Conservation (phyloP, 1,140 invertebrate species). For the Penaeus vannamei region DNA sequence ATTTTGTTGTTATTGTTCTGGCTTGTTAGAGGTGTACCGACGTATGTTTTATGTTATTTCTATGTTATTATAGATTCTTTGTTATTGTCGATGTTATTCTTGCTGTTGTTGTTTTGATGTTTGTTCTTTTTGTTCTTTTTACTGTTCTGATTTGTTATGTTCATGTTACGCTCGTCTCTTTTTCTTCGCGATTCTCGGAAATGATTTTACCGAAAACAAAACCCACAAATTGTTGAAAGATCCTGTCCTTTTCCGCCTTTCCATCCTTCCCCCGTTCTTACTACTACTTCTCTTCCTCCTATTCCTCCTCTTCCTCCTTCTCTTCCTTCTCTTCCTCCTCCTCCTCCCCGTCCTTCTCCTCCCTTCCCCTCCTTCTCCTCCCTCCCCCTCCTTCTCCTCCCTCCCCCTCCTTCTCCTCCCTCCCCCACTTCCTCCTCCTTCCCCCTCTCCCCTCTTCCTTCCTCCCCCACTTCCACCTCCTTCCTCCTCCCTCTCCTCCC, state of each 20-base stretch:
- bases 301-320: not conserved
- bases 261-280: not conserved
- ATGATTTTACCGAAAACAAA: too few species aligned
- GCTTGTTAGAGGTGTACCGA: too few species aligned
- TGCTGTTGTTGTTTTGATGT: not conserved
- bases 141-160: too few species aligned
- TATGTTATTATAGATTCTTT: too few species aligned
- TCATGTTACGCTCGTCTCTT: too few species aligned
- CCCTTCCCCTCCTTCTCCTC: not conserved
- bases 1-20: too few species aligned
- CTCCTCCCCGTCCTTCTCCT: not conserved
- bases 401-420: not conserved
- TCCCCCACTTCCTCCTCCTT: not conserved
- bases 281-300: too few species aligned
- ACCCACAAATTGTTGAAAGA: too few species aligned
- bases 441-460: not conserved
- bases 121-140: not conserved
- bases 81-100: conserved; percentile 18
- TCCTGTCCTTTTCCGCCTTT: too few species aligned
- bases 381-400: not conserved
- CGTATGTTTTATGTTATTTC: too few species aligned
- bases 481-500: not conserved
- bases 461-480: not conserved
- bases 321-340: conserved; percentile 6
- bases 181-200: too few species aligned